Base-by-base conservation (phyloP, 2,113 vertebrate genomes). In the Puffinus mauretanicus region DNA sequence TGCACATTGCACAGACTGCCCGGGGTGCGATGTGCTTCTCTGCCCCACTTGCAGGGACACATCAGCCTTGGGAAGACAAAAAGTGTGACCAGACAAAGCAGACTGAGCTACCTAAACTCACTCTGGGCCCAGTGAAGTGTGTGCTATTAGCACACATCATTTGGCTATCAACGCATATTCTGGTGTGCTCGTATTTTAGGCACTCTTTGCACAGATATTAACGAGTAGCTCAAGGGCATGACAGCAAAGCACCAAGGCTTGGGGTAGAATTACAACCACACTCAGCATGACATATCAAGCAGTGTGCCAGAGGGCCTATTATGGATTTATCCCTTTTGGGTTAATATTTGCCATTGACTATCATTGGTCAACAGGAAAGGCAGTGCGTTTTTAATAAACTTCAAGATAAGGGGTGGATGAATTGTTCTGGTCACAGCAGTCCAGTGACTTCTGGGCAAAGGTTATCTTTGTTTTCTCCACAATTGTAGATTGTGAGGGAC, bases 11-110 rank as follows among this genome's bases (percentile, higher is more conserved):
- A 36, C 25, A 46, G 26, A 58, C 34, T 81, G 32, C 49, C 20
- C 1, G 0, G 15, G 8, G 2, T 36, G 11, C 4, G 1, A 5
- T 4, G 46, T 66, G 46, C 32, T 57, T 49, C 44, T 51, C 66
- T 82, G 76, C 25, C 36, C 16, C 2, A 4, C 27, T 51, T 25
- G 7, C 42, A 80, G 32, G 54, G 58, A 32, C 0, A 2, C 5
- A 1, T 54, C 4, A 2, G 10, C 25, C 57, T 65, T 40, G 66
- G 52, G 38, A 67, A 85, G 38, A 36, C 66, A 82, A 67, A 80
- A 76, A 38, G 3, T 8, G 30, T 36, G 29, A 30, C n/a, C 20
- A 89, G 64, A 34, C 16, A 58, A 64, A 92, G 38, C 7, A 3
- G 16, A 34, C 18, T 49, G 30, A 83, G 62, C 20, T 58, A 34